Evolutionary conservation across 2,113 vertebrate species (phyloP).

Genomic region (Pelecanus crispus): DNA sequence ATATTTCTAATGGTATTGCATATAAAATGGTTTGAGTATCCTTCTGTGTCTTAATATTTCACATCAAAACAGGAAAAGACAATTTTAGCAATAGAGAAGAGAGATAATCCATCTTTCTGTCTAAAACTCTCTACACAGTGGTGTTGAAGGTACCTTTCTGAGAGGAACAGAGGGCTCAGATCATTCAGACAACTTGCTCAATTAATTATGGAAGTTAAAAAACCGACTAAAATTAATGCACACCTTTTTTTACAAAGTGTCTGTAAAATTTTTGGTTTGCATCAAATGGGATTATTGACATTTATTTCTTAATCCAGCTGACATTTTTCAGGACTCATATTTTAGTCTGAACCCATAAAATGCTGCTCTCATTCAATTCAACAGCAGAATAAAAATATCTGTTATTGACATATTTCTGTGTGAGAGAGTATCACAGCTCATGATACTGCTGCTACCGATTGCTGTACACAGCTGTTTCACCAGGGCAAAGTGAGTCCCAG

Average conservation of each 20-base stretch:
- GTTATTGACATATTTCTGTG: background rate
- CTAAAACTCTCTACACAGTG: background rate
- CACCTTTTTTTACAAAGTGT: background rate
- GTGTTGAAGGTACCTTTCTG: background rate
- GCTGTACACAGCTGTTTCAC: background rate
- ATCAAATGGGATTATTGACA: background rate
- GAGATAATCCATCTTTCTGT: background rate
- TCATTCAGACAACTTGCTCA: background rate
- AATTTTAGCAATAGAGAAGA: background rate
- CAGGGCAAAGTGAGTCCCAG: background rate
- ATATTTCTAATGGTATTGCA: background rate
- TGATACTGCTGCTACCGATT: background rate
- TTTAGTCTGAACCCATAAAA: background rate
- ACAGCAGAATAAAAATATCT: background rate
- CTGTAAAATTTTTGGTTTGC: background rate
- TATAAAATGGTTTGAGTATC: background rate
- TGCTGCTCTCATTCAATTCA: background rate
- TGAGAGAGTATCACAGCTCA: background rate
- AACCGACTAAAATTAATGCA: background rate
- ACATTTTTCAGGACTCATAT: background rate
- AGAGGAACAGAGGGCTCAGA: background rate
- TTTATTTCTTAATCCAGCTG: background rate
- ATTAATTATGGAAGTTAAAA: background rate
- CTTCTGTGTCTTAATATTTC: background rate
- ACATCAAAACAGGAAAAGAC: background rate